A percentile compares a stretch with the other conserved stretches of the same genome.
phyloP scores from a whole-genome alignment of 1,140 invertebrate species.

The Drosophila ficusphila region DNA sequence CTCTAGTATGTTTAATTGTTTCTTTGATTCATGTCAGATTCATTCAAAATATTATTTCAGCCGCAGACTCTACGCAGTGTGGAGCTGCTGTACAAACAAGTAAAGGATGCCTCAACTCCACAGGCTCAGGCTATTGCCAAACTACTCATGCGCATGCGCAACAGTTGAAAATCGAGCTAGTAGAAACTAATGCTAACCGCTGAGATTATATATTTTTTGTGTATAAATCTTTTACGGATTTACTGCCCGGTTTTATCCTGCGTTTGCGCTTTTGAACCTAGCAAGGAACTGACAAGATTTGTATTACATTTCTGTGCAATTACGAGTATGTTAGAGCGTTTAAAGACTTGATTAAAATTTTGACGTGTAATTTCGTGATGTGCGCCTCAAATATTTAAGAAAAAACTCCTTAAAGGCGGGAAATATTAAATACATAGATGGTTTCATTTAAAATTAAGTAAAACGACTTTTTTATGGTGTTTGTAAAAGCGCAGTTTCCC shows the following conservation, averaged over 20 bases:
- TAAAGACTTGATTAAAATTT: constrained; percentile 10
- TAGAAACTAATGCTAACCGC: neutral
- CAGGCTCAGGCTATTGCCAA: constrained; percentile 69
- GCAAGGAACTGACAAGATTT: constrained; percentile 26
- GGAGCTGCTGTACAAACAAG: constrained; percentile 61
- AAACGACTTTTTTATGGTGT: constrained; percentile 16
- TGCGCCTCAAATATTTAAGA: too few relatives aligned
- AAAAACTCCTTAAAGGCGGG: too few relatives aligned
- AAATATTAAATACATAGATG: too few relatives aligned
- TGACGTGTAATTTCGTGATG: constrained; percentile 6
- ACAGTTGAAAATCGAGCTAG: constrained; percentile 49
- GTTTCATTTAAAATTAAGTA: constrained; percentile 24
- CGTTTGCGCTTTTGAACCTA: constrained; percentile 7
- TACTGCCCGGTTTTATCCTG: neutral
- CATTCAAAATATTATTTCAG: too few relatives aligned
- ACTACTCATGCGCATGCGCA: constrained; percentile 66
- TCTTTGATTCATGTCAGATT: too few relatives aligned
- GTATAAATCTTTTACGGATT: constrained; percentile 41
- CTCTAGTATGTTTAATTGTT: constrained; percentile 51
- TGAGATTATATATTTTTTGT: constrained; percentile 33
- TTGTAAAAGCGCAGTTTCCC: constrained; percentile 51
- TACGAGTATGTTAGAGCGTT: constrained; percentile 11
- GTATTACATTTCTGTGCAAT: constrained; percentile 46
- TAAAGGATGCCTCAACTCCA: constrained; percentile 56
- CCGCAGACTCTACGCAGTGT: constrained; percentile 59